Conservation (phyloP, 2,888 invertebrate genomes). For the Euplexia lucipara region DNA sequence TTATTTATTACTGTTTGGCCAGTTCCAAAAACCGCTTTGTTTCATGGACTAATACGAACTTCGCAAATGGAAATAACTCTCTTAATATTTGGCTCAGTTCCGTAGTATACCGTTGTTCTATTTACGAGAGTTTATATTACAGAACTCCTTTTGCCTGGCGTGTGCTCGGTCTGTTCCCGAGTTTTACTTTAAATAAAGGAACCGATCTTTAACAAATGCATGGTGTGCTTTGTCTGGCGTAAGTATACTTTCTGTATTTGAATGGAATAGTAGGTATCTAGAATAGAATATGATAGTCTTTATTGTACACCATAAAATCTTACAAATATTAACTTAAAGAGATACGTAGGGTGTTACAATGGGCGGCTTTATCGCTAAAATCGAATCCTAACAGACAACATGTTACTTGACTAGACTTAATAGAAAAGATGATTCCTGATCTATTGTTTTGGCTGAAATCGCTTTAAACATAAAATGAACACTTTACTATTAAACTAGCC, state of each 20-base stretch:
- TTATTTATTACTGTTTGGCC: constrained; percentile 88
- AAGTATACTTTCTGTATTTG: not conserved
- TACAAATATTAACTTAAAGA: no score
- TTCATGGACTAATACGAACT: constrained; percentile 76
- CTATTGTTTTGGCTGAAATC: not conserved
- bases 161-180: not conserved
- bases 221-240: constrained; percentile 3
- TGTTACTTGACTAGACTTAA: no score
- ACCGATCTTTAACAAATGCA: constrained; percentile 14
- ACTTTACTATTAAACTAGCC: no score
- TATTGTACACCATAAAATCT: no score
- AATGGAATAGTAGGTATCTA: not conserved
- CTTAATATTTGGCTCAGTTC: constrained; percentile 65
- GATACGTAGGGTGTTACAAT: no score
- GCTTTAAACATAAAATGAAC: no score
- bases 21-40: constrained; percentile 83
- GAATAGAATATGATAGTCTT: no score
- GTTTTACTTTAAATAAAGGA: constrained; percentile 35
- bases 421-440: no score
- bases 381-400: no score
- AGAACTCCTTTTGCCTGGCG: constrained; percentile 23
- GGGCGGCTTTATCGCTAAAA: no score
- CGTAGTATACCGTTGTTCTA: constrained; percentile 48
- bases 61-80: constrained; percentile 76
- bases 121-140: constrained; percentile 43